phyloP scores from a whole-genome alignment of 2,113 vertebrate genomes.

The Antechinus stuartii region DNA sequence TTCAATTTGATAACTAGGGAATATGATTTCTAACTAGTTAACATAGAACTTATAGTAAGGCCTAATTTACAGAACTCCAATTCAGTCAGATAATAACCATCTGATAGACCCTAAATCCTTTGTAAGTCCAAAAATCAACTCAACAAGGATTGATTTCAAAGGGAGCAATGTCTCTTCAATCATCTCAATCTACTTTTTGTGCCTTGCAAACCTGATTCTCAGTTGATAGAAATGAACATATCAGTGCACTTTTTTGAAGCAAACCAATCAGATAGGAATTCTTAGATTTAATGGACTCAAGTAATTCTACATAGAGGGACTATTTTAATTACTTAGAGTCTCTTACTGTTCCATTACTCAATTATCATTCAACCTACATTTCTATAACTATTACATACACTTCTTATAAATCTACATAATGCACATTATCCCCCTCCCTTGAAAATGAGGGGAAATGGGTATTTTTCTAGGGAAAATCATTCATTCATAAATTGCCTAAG shows the following conservation, averaged over 20 bases:
- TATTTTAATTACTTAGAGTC: neutral
- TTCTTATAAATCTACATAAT: neutral
- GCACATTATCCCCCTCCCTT: neutral
- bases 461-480: neutral
- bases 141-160: neutral
- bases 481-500: neutral
- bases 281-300: neutral
- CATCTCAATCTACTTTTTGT: neutral
- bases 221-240: neutral
- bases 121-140: slow-evolving; percentile 1
- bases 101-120: neutral
- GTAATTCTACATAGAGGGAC: neutral
- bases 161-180: neutral
- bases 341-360: neutral
- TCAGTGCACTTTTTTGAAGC: neutral
- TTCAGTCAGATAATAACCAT: neutral
- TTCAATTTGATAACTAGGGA: neutral
- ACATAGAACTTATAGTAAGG: neutral
- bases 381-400: neutral
- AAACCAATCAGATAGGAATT: neutral
- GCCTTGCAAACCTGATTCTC: neutral
- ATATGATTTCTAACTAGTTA: neutral
- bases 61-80: neutral
- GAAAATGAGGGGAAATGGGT: neutral
- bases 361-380: neutral